Evolutionary conservation across 1,140 invertebrate species (phyloP).

Genomic region (Rhagoletis zephyria): DNA sequence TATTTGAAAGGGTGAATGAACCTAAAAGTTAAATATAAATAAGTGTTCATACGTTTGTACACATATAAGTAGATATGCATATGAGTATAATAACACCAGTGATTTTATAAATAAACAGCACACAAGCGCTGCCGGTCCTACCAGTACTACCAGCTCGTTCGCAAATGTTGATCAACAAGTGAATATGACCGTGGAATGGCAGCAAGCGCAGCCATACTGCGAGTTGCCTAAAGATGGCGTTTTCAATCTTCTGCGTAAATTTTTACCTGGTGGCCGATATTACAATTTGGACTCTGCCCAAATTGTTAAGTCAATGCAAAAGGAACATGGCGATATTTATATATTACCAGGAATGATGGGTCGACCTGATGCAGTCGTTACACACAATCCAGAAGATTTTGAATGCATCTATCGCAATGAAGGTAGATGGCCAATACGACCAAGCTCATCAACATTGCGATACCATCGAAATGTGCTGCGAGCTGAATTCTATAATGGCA

Average conservation of each 20-base stretch:
- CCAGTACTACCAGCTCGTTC: neutral
- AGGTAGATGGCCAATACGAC: conserved; percentile 41
- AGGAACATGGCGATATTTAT: conserved; percentile 65
- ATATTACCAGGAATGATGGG: conserved; percentile 56
- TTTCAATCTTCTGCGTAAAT: conserved; percentile 58
- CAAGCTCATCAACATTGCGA: conserved; percentile 44
- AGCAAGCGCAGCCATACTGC: conserved; percentile 61
- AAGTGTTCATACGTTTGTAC: no score
- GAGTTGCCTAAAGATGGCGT: conserved; percentile 62
- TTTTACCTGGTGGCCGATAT: conserved; percentile 54
- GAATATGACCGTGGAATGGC: conserved; percentile 61
- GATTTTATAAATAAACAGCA: neutral
- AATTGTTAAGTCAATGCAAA: conserved; percentile 56
- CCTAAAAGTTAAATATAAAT: neutral
- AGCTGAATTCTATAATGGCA: conserved; percentile 56
- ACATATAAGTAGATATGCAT: no score
- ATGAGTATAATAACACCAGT: neutral
- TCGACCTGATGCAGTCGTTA: neutral
- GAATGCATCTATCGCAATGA: conserved; percentile 57
- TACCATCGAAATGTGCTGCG: conserved; percentile 57
- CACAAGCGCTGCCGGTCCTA: neutral
- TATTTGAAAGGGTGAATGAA: conserved; percentile 14
- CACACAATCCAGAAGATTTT: conserved; percentile 56
- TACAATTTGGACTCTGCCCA: conserved; percentile 28
- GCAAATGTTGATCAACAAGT: neutral